Evolutionary conservation across 2,888 invertebrate genomes (phyloP), one percentile per base, ranked within the genome.

Genomic region (Tetragonisca angustula): DNA sequence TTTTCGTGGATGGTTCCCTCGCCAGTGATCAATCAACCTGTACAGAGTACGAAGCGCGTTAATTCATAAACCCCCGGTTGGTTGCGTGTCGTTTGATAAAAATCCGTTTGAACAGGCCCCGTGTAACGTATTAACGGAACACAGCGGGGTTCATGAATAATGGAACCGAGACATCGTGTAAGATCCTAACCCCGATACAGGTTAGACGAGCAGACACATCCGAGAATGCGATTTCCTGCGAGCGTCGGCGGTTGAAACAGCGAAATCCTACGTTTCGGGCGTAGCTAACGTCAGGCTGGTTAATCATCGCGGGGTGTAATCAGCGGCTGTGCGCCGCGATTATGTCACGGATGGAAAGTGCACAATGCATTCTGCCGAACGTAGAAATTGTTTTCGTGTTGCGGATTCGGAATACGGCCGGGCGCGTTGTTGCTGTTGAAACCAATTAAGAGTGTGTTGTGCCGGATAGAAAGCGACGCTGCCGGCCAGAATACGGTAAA

Each of bases 241-340:
- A 80, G 67, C 36, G 81, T 68, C 59, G 64, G 43, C 70, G 27
- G 75, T 52, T 32, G 73, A 67, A 70, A 73, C 43, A 54, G 75
- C 76, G 72, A 87, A 84, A 83, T 75, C 70, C 80, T 52, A 43
- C 50, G 61, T 81, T 4, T 79, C 69, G 21, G 21, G 32, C 59
- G 67, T 70, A 74, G 62, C 56, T 36, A 32, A 61, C 32, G 69
- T 52, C 21, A 70, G 19, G 78, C 76, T 74, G 79, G 59, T 88
- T 89, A 88, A 90, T 87, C 89, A 79, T 83, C 62, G 68, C 19
- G 82, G 78, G 65, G 79, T 77, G 81, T 89, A 89, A 89, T 90
- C 89, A 75, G 67, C 72, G 83, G 81, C 73, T 62, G 77, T 67
- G 32, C 65, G 36, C 62, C 64, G 62, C 67, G 65, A 81, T 83